Evolutionary conservation across 2,888 invertebrate genomes (phyloP).

Genomic region (Pteria penguin): DNA sequence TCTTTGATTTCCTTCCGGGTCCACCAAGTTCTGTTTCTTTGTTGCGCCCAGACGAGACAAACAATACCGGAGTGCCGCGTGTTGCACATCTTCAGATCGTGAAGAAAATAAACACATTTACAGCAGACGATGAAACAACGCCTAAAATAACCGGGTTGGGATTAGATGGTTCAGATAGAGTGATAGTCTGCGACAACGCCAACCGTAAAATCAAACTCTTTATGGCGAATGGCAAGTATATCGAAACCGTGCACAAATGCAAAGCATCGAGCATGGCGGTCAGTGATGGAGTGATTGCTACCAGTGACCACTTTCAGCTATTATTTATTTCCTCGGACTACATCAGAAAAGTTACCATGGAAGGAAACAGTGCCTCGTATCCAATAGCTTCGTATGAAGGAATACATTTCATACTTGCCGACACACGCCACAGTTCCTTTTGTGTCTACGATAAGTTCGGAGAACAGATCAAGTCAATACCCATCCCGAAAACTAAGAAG

Average conservation of each 20-base stretch:
- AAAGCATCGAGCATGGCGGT: conserved; percentile 50
- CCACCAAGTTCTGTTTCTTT: conserved; percentile 3
- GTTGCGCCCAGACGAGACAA: conserved; percentile 39
- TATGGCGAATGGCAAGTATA: conserved; percentile 43
- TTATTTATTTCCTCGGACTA: conserved; percentile 49
- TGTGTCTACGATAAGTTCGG: conserved; percentile 51
- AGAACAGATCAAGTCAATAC: conserved; percentile 27
- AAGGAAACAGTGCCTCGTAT: conserved; percentile 50
- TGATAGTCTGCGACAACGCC: conserved; percentile 52
- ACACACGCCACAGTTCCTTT: conserved; percentile 44
- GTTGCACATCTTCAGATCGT: conserved; percentile 49
- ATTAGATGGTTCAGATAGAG: conserved; percentile 37
- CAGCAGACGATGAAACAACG: conserved; percentile 48
- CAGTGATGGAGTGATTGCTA: conserved; percentile 47
- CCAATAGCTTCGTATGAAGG: conserved; percentile 47
- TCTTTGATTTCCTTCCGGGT: conserved; percentile 50
- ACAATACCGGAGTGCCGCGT: conserved; percentile 46
- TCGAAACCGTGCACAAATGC: conserved; percentile 44
- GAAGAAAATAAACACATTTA: conserved; percentile 45
- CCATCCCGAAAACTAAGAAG: conserved; percentile 19
- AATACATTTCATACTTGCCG: conserved; percentile 48
- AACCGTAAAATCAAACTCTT: conserved; percentile 56
- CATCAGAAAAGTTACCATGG: conserved; percentile 52
- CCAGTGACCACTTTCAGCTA: conserved; percentile 52
- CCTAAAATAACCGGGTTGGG: conserved; percentile 54